These are phyloP conservation scores for Tetragnatha montana DNA, from an alignment of 2,888 invertebrate species.

Conservation along the genomic window DNA sequence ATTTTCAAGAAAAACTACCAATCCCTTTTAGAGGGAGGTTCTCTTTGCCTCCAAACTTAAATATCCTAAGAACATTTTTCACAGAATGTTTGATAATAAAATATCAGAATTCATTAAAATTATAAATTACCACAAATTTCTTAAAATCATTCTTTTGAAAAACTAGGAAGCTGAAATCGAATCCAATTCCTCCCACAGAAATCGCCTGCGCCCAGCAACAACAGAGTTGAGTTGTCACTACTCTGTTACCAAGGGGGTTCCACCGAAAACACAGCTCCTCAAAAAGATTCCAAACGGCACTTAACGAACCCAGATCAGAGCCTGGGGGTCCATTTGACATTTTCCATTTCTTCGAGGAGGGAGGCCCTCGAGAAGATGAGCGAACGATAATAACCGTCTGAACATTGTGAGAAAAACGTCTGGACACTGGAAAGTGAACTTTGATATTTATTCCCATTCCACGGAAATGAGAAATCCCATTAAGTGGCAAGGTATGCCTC, in stretches of 20 bases:
- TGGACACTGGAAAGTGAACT: constrained; percentile 44
- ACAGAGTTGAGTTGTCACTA: neutral
- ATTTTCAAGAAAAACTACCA: no score
- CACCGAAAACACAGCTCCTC: neutral
- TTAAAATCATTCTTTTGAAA: no score
- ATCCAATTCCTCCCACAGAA: neutral
- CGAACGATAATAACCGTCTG: constrained; percentile 32
- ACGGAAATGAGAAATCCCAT: neutral
- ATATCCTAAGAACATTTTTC: no score
- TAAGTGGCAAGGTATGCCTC: neutral
- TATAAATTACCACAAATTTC: no score
- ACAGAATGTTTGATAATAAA: no score
- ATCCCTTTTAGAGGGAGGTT: no score
- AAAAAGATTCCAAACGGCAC: constrained; percentile 14
- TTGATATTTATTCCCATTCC: constrained; percentile 38
- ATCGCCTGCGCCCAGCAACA: neutral
- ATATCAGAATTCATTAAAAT: no score
- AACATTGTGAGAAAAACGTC: constrained; percentile 27
- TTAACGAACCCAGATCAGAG: neutral
- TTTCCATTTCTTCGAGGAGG: neutral
- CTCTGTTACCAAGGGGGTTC: constrained; percentile 35
- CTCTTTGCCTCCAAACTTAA: no score
- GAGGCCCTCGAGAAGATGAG: constrained; percentile 8
- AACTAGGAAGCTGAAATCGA: no score
- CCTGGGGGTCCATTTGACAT: constrained; percentile 30